Evolutionary conservation across 2,888 invertebrate genomes (phyloP).

Genomic region (Nephrotoma flavescens): DNA sequence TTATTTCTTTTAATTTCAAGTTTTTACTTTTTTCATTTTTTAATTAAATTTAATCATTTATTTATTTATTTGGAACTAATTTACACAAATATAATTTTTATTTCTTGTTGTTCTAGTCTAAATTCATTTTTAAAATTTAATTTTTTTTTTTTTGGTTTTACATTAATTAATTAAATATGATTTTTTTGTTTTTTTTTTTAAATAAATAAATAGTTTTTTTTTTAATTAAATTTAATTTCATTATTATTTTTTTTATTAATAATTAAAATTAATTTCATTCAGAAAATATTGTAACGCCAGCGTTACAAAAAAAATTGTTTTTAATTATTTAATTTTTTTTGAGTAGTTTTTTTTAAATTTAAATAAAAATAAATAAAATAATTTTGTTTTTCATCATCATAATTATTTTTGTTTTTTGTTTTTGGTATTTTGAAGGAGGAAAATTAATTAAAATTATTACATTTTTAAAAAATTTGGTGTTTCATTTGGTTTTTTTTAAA

Average conservation of each 20-base stretch:
- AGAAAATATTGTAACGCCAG: conserved; percentile 1
- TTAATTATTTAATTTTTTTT: not conserved
- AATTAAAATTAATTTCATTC: not conserved
- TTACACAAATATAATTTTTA: conserved; percentile 2
- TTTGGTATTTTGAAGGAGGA: not conserved
- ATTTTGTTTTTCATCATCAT: not conserved
- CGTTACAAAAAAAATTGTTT: not conserved
- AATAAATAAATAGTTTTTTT: not conserved
- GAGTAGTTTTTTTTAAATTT: not conserved
- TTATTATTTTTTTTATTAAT: not conserved
- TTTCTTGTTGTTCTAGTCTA: not conserved
- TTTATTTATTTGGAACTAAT: not conserved
- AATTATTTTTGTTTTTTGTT: not conserved
- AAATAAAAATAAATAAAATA: not conserved
- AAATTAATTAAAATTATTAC: not conserved
- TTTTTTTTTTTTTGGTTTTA: not conserved
- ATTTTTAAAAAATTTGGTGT: not conserved
- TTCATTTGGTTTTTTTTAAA: not conserved
- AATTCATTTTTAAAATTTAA: not conserved
- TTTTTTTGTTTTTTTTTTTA: not conserved
- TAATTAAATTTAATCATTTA: not conserved
- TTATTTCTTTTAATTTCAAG: not conserved
- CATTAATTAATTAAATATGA: not conserved
- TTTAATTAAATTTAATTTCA: not conserved
- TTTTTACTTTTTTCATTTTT: not conserved